Evolutionary conservation across 2,113 vertebrate species (phyloP).

Genomic region (Elgaria multicarinata): DNA sequence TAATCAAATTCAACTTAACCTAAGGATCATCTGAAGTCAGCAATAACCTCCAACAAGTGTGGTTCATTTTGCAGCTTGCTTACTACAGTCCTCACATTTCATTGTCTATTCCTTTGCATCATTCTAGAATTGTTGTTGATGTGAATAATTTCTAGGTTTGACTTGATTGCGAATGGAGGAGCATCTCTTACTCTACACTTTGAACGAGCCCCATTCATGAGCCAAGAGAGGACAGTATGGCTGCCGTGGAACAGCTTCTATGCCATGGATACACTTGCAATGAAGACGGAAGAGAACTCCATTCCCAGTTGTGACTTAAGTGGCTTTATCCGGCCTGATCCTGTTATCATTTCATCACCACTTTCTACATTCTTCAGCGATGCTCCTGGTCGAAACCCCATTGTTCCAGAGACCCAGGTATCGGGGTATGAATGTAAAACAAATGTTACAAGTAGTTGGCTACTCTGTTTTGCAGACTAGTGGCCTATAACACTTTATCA

Average conservation of each 20-base stretch:
- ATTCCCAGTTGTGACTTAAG: conserved; percentile 99
- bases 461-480: neutral
- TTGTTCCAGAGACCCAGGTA: conserved; percentile 99
- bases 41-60: neutral
- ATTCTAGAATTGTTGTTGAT: conserved; percentile 44
- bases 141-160: conserved; percentile 84
- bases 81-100: neutral
- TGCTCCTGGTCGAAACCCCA: conserved; percentile 88
- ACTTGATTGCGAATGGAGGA: conserved; percentile 96
- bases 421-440: neutral
- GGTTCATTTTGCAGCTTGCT: neutral
- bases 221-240: conserved; percentile 97
- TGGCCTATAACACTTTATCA: neutral
- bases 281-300: conserved; percentile 99
- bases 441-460: neutral
- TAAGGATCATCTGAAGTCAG: neutral
- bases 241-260: conserved; percentile 98
- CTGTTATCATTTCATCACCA: conserved; percentile 95
- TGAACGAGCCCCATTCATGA: conserved; percentile 95
- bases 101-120: neutral
- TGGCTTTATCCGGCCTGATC: conserved; percentile 94
- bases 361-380: conserved; percentile 98
- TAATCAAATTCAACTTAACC: neutral
- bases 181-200: conserved; percentile 95
- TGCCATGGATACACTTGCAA: conserved; percentile 96